phyloP scores from a whole-genome alignment of 53 echinoderm and acorn worm genomes.

The Echinarachnius parma region DNA sequence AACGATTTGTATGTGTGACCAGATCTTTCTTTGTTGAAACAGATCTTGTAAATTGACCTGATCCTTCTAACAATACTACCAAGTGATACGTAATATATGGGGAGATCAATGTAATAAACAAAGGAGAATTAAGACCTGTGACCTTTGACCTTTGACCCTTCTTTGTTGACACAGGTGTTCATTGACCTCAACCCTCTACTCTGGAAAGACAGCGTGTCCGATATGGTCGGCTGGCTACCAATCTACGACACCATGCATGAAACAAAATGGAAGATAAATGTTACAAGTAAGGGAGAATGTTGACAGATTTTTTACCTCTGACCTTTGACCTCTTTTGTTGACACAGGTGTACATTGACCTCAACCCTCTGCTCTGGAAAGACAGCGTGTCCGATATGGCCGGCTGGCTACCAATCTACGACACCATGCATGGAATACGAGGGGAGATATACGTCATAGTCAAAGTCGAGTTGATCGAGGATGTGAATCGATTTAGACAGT shows the following conservation, averaged over 20 bases:
- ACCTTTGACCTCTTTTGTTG: neutral
- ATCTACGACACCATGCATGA: conserved; percentile 94
- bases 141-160: neutral
- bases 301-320: too few relatives aligned
- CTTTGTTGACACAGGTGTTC: conserved; percentile 61
- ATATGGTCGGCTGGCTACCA: conserved; percentile 86
- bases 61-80: too few relatives aligned
- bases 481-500: conserved; percentile 89
- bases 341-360: conserved; percentile 93
- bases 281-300: neutral
- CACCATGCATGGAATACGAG: conserved; percentile 97
- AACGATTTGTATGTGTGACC: too few relatives aligned
- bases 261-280: conserved; percentile 70
- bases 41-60: too few relatives aligned
- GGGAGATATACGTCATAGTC: conserved; percentile 88
- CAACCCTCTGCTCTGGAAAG: conserved; percentile 91
- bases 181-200: conserved; percentile 92
- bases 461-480: conserved; percentile 90
- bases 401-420: conserved; percentile 99
- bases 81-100: too few relatives aligned
- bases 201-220: conserved; percentile 80
- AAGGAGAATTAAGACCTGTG: too few relatives aligned
- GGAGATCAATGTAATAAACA: too few relatives aligned
- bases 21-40: too few relatives aligned
- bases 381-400: conserved; percentile 85